Evolutionary conservation across 2,888 invertebrate genomes (phyloP), one percentile per base, ranked within the genome.

Genomic region (Troides oblongomaculatus): DNA sequence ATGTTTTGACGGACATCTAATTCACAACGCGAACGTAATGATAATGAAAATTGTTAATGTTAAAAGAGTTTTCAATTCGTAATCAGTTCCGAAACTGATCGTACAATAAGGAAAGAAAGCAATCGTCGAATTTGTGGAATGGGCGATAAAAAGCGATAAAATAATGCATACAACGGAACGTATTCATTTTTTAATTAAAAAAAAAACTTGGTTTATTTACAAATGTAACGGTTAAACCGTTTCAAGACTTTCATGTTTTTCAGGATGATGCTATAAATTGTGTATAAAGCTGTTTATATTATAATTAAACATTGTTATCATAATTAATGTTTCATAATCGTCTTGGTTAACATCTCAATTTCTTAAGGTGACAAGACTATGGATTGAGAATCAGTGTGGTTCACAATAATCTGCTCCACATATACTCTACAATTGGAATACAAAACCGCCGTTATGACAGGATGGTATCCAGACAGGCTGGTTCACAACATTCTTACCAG

Each of bases 11-110:
- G 23, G 10, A 58, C 5, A 58, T 12, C 2, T 58, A 58, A 58
- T 58, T 58, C 23, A 25, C 7, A 12, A 25, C 10, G 23, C 7
- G 23, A 58, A 3, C 23, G 25, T 58, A 58, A 58, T 46, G 14
- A 46, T 61, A 39, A n/a, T 21, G 61, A 60, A 53, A n/a, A 53
- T n/a, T 53, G 53, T 53, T 53, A n/a, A 53, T n/a, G n/a, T n/a
- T 6, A 53, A 18, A n/a, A 53, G 18, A 53, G 6, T n/a, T 53
- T 60, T 12, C 61, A 39, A 39, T 43, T 43, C 18, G n/a, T 7
- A 18, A 36, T 18, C 36, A 36, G 14, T 36, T 23, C 14, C 6
- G 4, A 43, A 12, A 39, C 18, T 30, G 63, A 12, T 64, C 56
- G 53, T 53, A 18, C 53, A n/a, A 53, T n/a, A 53, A n/a, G 53